A percentile compares a stretch with the other conserved stretches of the same genome.
phyloP scores from a whole-genome alignment of 2,797 vertebrate genomes.

The Chelonia mydas region DNA sequence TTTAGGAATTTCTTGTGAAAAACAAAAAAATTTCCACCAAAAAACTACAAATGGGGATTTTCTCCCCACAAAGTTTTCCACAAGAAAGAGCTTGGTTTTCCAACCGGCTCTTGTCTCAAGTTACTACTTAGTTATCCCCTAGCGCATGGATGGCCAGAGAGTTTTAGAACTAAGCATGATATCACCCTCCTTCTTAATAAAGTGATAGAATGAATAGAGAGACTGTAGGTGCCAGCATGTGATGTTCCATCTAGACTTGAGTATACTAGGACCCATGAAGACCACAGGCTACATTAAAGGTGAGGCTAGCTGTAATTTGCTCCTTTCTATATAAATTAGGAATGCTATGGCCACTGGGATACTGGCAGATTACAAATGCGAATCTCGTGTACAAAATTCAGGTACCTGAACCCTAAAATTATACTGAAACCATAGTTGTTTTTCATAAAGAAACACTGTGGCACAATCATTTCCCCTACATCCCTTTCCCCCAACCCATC shows the following conservation, averaged over 20 bases:
- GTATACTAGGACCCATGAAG: neutral
- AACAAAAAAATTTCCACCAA: rapidly evolving
- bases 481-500: rapidly evolving
- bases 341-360: neutral
- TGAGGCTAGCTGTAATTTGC: neutral
- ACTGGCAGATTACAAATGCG: neutral
- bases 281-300: neutral
- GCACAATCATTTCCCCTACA: neutral
- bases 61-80: neutral
- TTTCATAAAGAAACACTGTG: neutral
- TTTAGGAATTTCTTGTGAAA: neutral
- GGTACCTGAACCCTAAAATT: neutral
- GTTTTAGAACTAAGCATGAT: neutral
- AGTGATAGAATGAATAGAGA: neutral
- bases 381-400: neutral
- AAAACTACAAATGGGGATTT: neutral
- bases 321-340: neutral
- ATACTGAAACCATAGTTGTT: neutral
- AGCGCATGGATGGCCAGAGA: neutral
- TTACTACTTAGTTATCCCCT: neutral
- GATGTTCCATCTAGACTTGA: neutral
- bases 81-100: neutral
- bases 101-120: neutral
- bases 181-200: neutral
- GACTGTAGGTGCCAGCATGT: rapidly evolving